phyloP scores from a whole-genome alignment of 2,797 vertebrate genomes.

The Tenualosa thibaudeaui region DNA sequence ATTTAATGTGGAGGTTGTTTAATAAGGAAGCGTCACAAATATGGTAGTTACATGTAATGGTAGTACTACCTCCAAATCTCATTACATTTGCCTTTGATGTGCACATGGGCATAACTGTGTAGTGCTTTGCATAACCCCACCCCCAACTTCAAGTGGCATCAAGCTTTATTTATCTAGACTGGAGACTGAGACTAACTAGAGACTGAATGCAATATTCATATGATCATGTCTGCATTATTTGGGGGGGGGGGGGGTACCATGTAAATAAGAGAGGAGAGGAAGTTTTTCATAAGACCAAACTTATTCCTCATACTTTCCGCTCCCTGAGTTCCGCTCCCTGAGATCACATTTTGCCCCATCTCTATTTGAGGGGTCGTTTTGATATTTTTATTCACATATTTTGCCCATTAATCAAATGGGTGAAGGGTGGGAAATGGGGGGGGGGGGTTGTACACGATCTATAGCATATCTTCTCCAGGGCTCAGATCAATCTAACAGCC shows the following conservation, averaged over 20 bases:
- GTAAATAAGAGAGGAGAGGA: constrained; percentile 28
- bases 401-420: constrained; percentile 78
- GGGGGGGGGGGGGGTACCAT: background rate
- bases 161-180: background rate
- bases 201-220: background rate
- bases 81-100: background rate
- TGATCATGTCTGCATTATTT: background rate
- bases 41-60: background rate
- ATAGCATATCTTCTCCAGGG: constrained; percentile 74
- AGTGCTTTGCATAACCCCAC: background rate
- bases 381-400: constrained; percentile 79
- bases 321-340: constrained; percentile 67
- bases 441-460: constrained; percentile 65
- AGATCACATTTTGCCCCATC: constrained; percentile 54
- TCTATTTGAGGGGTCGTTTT: constrained; percentile 70
- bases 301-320: constrained; percentile 63
- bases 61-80: background rate
- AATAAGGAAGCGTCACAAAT: background rate
- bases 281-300: constrained; percentile 44
- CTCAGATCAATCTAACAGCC: constrained; percentile 75
- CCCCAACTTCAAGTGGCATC: background rate
- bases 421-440: constrained; percentile 63
- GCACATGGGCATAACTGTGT: background rate
- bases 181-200: background rate
- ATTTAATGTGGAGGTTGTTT: background rate